Evolutionary conservation across 1,140 invertebrate species (phyloP).

Genomic region (Trachymyrmex septentrionalis): DNA sequence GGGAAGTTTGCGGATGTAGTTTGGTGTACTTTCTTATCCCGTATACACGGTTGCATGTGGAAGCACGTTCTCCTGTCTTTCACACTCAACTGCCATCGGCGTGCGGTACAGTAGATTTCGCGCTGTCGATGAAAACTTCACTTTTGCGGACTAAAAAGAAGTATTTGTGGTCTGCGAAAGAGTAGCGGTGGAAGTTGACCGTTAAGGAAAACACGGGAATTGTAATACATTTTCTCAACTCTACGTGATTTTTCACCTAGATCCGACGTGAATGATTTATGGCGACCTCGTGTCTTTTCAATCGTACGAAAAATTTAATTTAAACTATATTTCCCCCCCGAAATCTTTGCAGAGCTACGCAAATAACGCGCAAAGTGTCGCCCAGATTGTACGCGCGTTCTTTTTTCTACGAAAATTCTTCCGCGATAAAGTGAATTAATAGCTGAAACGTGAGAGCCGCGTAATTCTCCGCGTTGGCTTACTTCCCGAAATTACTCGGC

Average conservation of each 20-base stretch:
- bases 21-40: slow-evolving; percentile 44
- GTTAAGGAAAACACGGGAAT: slow-evolving; percentile 33
- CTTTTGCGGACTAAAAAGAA: slow-evolving; percentile 18
- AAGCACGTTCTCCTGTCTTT: slow-evolving; percentile 13
- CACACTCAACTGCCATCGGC: background rate
- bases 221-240: slow-evolving; percentile 23
- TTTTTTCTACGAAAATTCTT: slow-evolving; percentile 9
- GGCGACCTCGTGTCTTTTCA: background rate
- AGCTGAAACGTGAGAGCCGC: slow-evolving; percentile 31
- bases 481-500: slow-evolving; percentile 71
- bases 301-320: slow-evolving; percentile 35
- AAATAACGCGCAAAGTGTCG: background rate
- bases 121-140: slow-evolving; percentile 50
- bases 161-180: background rate
- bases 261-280: slow-evolving; percentile 33
- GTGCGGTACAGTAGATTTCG: slow-evolving; percentile 4
- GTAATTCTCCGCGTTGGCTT: slow-evolving; percentile 68
- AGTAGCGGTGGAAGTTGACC: slow-evolving; percentile 41
- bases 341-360: background rate
- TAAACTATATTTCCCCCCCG: background rate
- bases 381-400: slow-evolving; percentile 5
- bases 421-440: slow-evolving; percentile 48
- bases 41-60: background rate
- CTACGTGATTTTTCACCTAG: slow-evolving; percentile 45
- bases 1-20: slow-evolving; percentile 54